Evolutionary conservation across 2,888 invertebrate species (phyloP), one percentile per base, ranked within the genome.

Genomic region (Callyntrura guangdongensis): DNA sequence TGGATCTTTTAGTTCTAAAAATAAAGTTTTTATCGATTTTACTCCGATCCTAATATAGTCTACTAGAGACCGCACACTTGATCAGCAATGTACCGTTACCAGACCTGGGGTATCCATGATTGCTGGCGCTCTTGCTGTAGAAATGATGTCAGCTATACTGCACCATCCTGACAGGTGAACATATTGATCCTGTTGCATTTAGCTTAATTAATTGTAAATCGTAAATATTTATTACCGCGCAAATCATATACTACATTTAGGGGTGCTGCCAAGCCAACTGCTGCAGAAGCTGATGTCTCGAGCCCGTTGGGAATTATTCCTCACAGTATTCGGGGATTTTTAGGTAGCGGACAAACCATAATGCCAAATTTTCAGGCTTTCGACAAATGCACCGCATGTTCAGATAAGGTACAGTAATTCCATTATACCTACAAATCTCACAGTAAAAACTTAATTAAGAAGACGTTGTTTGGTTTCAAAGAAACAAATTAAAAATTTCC

Each of bases 51-150:
- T n/a, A n/a, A n/a, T n/a, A 0, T 95, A 99, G 99, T 98, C 99
- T 0, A 96, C 97, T 84, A 96, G 96, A 94, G 98, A 99, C 95
- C 96, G 99, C 85, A 99, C 99, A 0, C 95, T 99, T 91, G 99
- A 99, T 95, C 99, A 99, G 95, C 99, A 99, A 95, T 99, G 99
- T 95, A 99, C 99, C 0, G 99, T 99, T 22, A 98, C 99, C 0
- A 96, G 99, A 85, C 99, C 99, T 0, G 99, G 99, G 0, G 97
- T 98, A 17, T 98, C 99, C 0, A 97, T 97, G 94, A 97, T 99
- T 82, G 99, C 99, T 0, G 97, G 97, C 20, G 98, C 98, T 2
- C 95, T 99, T 90, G 98, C 98, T 0, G 99, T 98, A 0, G 99
- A 99, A 95, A 95, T 99, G 77, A 95, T 99, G 61, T 96, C 98